Conservation (phyloP, 2,113 vertebrate species). For the Rutilus rutilus region DNA sequence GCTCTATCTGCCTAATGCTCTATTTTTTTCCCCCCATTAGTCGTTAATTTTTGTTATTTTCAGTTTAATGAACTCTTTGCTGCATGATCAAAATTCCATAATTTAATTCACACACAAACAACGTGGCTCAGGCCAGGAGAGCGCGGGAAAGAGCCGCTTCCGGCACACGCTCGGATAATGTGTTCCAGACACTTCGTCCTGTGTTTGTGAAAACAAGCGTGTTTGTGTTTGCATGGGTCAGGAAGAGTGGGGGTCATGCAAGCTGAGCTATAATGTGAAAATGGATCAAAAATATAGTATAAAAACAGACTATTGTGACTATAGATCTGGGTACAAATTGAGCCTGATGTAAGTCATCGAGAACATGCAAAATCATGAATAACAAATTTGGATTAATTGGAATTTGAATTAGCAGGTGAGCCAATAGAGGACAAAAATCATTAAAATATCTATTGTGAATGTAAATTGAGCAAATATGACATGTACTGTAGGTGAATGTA, state of each 20-base stretch:
- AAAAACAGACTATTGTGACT: background rate
- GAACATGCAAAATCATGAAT: background rate
- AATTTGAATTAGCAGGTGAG: background rate
- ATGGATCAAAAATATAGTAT: background rate
- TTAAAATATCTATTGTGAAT: background rate
- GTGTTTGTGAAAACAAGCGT: slow-evolving; percentile 25
- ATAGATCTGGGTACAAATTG: background rate
- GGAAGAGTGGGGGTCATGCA: background rate
- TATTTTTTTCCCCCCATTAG: background rate
- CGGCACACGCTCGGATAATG: slow-evolving; percentile 38
- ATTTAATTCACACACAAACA: slow-evolving; percentile 37
- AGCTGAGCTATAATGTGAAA: slow-evolving; percentile 12
- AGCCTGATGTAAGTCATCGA: background rate
- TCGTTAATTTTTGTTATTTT: slow-evolving; percentile 23
- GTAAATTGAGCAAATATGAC: too few species aligned
- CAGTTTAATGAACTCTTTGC: slow-evolving; percentile 47
- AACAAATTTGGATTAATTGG: background rate
- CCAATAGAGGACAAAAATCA: background rate
- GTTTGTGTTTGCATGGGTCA: slow-evolving; percentile 37
- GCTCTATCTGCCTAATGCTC: background rate
- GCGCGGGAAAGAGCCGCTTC: slow-evolving; percentile 51
- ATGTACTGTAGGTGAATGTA: too few species aligned
- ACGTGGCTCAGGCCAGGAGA: slow-evolving; percentile 5
- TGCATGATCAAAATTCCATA: slow-evolving; percentile 38
- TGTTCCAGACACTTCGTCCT: slow-evolving; percentile 42